A percentile compares a stretch with the other conserved stretches of the same genome.
phyloP scores from a whole-genome alignment of 2,113 vertebrate genomes.

The Octodon degus region DNA sequence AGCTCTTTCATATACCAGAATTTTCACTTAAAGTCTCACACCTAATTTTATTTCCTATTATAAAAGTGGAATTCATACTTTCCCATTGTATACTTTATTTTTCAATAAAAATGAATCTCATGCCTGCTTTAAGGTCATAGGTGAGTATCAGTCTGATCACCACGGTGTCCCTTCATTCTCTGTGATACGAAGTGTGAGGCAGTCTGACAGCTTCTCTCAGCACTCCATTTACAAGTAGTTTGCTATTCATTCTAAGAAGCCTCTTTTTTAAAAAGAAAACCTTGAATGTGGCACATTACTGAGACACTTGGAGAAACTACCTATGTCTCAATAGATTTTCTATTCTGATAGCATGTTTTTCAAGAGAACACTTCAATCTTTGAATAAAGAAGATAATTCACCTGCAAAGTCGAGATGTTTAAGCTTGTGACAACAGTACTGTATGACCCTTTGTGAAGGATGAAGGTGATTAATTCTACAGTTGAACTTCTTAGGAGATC shows the following conservation, averaged over 20 bases:
- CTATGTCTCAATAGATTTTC: constrained; percentile 21
- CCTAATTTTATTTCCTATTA: neutral
- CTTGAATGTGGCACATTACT: neutral
- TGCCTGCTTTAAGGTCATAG: neutral
- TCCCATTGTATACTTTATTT: neutral
- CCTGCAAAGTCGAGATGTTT: constrained; percentile 9
- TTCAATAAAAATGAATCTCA: neutral
- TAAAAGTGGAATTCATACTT: constrained; percentile 27
- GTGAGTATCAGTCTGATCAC: neutral
- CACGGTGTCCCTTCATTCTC: neutral
- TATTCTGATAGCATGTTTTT: neutral
- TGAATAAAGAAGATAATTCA: neutral
- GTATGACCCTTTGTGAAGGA: neutral
- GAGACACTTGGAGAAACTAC: neutral
- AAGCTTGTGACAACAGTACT: neutral
- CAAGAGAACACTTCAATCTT: neutral
- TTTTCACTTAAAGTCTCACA: constrained; percentile 51
- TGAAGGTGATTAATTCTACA: neutral
- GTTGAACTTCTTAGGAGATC: neutral
- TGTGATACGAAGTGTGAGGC: neutral
- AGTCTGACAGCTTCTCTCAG: neutral
- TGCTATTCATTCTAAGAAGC: neutral
- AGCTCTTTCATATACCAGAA: constrained; percentile 16
- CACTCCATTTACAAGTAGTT: neutral
- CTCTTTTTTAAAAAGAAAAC: constrained; percentile 50